Percentiles rank a stretch among this genome's conserved stretches.
Evolutionary conservation across 2,113 vertebrate species (phyloP).

Genomic region (Agapornis roseicollis): DNA sequence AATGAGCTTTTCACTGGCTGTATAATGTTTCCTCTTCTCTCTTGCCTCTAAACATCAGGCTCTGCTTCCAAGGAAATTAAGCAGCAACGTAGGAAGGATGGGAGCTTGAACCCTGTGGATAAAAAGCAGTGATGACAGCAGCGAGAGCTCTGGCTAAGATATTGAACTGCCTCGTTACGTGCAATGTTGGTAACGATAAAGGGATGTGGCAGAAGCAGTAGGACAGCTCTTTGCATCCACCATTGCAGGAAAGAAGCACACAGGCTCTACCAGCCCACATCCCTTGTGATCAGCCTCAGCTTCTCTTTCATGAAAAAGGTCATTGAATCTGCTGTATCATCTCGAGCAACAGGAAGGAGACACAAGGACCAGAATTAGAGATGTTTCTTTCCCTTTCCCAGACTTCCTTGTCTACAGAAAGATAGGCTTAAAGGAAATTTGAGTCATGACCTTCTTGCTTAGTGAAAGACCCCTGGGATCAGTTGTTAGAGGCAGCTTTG

Average conservation of each 20-base stretch:
- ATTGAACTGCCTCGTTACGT: accelerated
- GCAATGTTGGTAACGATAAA: background rate
- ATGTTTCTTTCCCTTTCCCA: background rate
- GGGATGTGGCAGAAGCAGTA: background rate
- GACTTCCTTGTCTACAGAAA: background rate
- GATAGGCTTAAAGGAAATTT: background rate
- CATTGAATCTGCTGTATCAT: background rate
- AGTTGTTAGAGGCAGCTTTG: background rate
- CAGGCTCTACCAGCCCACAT: background rate
- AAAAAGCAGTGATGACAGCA: background rate
- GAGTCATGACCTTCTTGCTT: background rate
- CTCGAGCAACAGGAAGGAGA: background rate
- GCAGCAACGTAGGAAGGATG: background rate
- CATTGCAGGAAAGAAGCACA: background rate
- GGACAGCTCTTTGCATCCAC: background rate
- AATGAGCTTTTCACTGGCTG: background rate
- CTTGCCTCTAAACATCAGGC: background rate
- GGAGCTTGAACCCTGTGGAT: background rate
- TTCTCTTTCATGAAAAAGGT: constrained; percentile 5
- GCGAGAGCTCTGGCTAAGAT: accelerated
- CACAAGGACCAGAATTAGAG: background rate
- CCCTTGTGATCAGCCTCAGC: background rate
- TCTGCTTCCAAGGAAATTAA: background rate
- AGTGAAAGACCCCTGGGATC: background rate
- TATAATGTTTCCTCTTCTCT: background rate